phyloP scores from a whole-genome alignment of 2,888 invertebrate species.

The Ischnura elegans region DNA sequence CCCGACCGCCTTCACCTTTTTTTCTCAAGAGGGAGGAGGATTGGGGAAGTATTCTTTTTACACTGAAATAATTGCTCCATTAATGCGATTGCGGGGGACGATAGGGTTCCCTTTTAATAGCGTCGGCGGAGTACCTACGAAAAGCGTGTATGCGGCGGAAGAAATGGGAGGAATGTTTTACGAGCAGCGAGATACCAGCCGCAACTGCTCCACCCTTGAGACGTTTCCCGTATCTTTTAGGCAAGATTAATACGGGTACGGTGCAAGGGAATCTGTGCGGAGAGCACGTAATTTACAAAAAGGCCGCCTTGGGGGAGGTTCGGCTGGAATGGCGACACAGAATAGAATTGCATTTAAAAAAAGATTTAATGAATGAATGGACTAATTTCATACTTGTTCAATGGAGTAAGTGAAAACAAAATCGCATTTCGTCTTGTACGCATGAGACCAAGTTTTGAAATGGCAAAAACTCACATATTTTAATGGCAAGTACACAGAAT shows the following conservation, averaged over 20 bases:
- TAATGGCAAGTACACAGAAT: too few relatives aligned
- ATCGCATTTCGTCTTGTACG: too few relatives aligned
- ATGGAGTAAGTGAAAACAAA: too few relatives aligned
- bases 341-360: too few relatives aligned
- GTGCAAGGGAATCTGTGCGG: neutral
- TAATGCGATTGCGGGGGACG: conserved; percentile 34
- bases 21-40: neutral
- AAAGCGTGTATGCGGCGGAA: conserved; percentile 7
- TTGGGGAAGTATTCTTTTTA: conserved; percentile 21
- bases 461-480: too few relatives aligned
- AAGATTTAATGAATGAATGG: too few relatives aligned
- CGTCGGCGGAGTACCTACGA: neutral
- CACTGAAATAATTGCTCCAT: conserved; percentile 53
- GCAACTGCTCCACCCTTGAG: neutral
- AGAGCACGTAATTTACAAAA: neutral
- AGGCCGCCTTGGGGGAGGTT: neutral
- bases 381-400: too few relatives aligned
- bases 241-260: neutral
- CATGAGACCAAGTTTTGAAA: too few relatives aligned
- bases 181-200: conserved; percentile 22
- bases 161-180: conserved; percentile 31
- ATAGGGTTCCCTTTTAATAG: conserved; percentile 11
- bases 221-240: conserved; percentile 28
- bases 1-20: neutral
- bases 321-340: neutral